These are phyloP conservation scores for Drosophila atroscutellata DNA, from an alignment of 2,888 invertebrate species.

Conservation along the genomic window DNA sequence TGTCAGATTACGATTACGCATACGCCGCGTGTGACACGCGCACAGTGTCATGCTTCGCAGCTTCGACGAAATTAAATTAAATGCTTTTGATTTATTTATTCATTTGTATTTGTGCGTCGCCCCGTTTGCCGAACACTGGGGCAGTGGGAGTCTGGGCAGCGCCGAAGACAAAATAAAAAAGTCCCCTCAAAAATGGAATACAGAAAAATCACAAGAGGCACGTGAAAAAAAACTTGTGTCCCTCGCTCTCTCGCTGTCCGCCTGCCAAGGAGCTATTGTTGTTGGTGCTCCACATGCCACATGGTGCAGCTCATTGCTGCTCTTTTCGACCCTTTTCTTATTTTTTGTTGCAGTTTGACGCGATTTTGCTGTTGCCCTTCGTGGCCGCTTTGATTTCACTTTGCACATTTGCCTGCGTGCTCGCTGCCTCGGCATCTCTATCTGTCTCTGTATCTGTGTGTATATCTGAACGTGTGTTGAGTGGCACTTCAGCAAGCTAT, in stretches of 20 bases:
- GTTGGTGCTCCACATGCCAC: slow-evolving; percentile 39
- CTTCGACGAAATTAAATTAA: slow-evolving; percentile 67
- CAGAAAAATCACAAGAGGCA: slow-evolving; percentile 31
- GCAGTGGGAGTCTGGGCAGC: slow-evolving; percentile 27
- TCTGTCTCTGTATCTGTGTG: not conserved
- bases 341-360: slow-evolving; percentile 28
- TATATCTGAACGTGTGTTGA: slow-evolving; percentile 37
- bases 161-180: not conserved
- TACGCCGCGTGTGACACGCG: slow-evolving; percentile 65
- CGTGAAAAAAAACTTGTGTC: slow-evolving; percentile 29
- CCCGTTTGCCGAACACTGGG: slow-evolving; percentile 23
- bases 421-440: not conserved
- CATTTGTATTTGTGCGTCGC: slow-evolving; percentile 48
- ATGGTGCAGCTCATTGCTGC: slow-evolving; percentile 27
- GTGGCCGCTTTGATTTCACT: slow-evolving; percentile 55
- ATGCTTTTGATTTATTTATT: slow-evolving; percentile 78
- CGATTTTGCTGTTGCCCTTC: slow-evolving; percentile 37
- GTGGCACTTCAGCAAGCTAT: slow-evolving; percentile 53
- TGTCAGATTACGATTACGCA: slow-evolving; percentile 62
- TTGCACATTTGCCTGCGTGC: slow-evolving; percentile 30
- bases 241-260: slow-evolving; percentile 8
- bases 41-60: slow-evolving; percentile 28
- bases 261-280: slow-evolving; percentile 15
- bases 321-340: slow-evolving; percentile 27
- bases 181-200: slow-evolving; percentile 13